Base-by-base conservation (phyloP, 2,797 vertebrate species). In the Propithecus perrieri region DNA sequence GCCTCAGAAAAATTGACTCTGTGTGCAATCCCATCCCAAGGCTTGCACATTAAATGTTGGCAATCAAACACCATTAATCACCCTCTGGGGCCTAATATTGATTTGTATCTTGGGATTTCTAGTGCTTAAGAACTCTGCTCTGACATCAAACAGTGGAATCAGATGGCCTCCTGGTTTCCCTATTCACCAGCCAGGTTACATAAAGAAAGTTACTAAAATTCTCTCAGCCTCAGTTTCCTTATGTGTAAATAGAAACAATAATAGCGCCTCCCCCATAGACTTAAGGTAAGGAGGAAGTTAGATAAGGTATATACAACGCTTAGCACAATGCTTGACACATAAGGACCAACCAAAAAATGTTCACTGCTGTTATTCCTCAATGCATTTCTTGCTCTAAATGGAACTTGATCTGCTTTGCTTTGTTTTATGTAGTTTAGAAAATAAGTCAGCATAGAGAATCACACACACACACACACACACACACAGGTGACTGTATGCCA, bases 31-130 rank as follows among this genome's bases (percentile, higher is more conserved):
- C 50, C 41, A 17, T 79, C 80, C 75, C 76, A 89, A 78, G 26
- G 79, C 78, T 81, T 48, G 8, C 46, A 63, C 67, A 65, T 89
- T 96, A 96, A 96, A 78, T 91, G 65, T 53, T 86, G 30, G 67
- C 85, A 94, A 90, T 94, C 93, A 94, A 95, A 95, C 71, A 86
- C 53, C 80, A 90, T 78, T 89, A 93, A 95, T 95, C 94, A 80
- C 43, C 50, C 71, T 61, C 46, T 26, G 24, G 43, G 15, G 28
- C n/a, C 71, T 69, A n/a, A 67, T 87, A 78, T 71, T 96, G 89
- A 97, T 94, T 96, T 67, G 55, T 33, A 75, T 93, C 89, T 91
- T 76, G 50, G 84, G 86, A 85, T 85, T 97, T 91, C 90, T 94
- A 88, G 35, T 67, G 65, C 80, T 95, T 83, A 95, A 85, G 79